Evolutionary conservation across 2,888 invertebrate species (phyloP).

Genomic region (Lepeophtheirus nordmannii): DNA sequence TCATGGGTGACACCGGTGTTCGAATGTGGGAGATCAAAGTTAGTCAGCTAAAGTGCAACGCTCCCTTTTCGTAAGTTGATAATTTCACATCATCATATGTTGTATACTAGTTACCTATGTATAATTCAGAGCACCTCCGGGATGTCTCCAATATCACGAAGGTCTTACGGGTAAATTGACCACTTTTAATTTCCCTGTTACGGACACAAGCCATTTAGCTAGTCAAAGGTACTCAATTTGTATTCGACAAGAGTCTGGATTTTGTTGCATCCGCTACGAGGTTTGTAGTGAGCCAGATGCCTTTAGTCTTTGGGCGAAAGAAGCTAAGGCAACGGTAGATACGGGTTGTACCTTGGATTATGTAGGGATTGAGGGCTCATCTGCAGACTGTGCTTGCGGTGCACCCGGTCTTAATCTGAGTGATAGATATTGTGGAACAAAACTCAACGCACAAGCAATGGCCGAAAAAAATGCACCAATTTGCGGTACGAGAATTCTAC

Average conservation of each 20-base stretch:
- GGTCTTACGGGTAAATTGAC: conserved; percentile 10
- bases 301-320: neutral
- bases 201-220: conserved; percentile 10
- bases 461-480: neutral
- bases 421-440: neutral
- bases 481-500: neutral
- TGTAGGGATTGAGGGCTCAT: neutral
- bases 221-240: conserved; percentile 1
- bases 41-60: conserved; percentile 4
- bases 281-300: conserved; percentile 13
- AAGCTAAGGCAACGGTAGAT: neutral
- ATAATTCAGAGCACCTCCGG: neutral
- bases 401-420: too few species aligned
- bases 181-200: conserved; percentile 14
- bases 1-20: neutral
- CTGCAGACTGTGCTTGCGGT: too few species aligned
- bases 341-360: conserved; percentile 9
- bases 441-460: neutral
- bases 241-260: conserved; percentile 10
- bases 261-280: conserved; percentile 13
- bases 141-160: conserved; percentile 14
- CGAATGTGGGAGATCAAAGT: conserved; percentile 12
- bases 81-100: too few species aligned
- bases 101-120: too few species aligned
- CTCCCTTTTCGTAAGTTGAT: neutral